phyloP scores from a whole-genome alignment of 2,797 vertebrate species.

The Tympanoctomys barrerae region DNA sequence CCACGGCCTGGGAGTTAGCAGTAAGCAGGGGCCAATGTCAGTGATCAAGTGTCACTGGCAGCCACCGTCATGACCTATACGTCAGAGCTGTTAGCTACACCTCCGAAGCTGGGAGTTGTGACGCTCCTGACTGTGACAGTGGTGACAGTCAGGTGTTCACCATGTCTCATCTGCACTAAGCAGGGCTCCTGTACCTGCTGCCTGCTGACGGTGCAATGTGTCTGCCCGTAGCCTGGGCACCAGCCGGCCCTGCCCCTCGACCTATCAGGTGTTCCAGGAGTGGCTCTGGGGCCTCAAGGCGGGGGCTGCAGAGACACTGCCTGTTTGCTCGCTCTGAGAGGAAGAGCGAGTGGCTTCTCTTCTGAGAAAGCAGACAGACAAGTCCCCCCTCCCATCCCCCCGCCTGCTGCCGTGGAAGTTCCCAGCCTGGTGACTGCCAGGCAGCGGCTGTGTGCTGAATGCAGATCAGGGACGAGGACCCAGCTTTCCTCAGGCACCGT shows the following conservation, averaged over 20 bases:
- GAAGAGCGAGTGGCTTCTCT: background rate
- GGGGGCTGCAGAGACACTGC: background rate
- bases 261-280: background rate
- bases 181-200: background rate
- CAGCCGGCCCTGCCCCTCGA: accelerated
- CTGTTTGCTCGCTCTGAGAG: background rate
- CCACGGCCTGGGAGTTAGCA: background rate
- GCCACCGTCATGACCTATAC: background rate
- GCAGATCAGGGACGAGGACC: background rate
- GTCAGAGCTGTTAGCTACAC: background rate
- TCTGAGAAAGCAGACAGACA: background rate
- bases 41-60: background rate
- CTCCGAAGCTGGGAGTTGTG: background rate
- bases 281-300: background rate
- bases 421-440: background rate
- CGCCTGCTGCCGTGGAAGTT: too few relatives aligned
- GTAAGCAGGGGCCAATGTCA: background rate
- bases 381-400: background rate
- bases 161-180: too few relatives aligned
- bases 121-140: background rate
- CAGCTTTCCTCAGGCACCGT: background rate
- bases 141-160: background rate
- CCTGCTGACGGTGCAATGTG: background rate
- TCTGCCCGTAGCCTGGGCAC: background rate
- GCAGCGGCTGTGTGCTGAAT: background rate